Evolutionary conservation across 2,797 vertebrate genomes (phyloP).

Genomic region (Coluber constrictor): DNA sequence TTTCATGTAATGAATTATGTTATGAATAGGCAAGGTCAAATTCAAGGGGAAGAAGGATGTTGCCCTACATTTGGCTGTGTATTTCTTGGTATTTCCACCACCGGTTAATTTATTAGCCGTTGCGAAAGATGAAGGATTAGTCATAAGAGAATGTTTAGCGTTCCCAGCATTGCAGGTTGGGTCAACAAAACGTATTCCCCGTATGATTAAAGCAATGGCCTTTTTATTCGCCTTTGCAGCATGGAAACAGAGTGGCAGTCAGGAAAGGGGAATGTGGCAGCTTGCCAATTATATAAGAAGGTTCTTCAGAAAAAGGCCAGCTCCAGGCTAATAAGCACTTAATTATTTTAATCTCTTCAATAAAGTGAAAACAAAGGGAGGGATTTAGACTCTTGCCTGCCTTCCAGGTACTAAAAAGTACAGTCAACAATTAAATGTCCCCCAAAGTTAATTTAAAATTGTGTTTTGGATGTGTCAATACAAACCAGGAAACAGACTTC

Average conservation of each 20-base stretch:
- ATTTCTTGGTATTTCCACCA: neutral
- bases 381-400: conserved; percentile 46
- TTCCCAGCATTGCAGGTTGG: neutral
- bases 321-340: conserved; percentile 50
- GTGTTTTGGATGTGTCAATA: conserved; percentile 24
- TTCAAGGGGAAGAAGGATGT: conserved; percentile 1
- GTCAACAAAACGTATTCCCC: conserved; percentile 8
- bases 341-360: conserved; percentile 64
- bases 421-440: conserved; percentile 37
- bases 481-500: neutral
- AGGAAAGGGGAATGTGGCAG: conserved; percentile 10
- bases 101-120: conserved; percentile 8
- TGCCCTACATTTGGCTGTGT: neutral
- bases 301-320: conserved; percentile 55
- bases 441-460: conserved; percentile 34
- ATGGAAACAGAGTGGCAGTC: conserved; percentile 5
- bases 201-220: conserved; percentile 4
- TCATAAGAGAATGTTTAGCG: conserved; percentile 20
- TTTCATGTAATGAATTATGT: neutral
- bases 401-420: conserved; percentile 6
- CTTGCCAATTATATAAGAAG: conserved; percentile 31
- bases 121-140: neutral
- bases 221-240: conserved; percentile 6
- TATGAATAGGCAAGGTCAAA: neutral
- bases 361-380: conserved; percentile 58